Conservation (phyloP, 2,797 vertebrate genomes). For the Periophthalmus magnuspinnatus region DNA sequence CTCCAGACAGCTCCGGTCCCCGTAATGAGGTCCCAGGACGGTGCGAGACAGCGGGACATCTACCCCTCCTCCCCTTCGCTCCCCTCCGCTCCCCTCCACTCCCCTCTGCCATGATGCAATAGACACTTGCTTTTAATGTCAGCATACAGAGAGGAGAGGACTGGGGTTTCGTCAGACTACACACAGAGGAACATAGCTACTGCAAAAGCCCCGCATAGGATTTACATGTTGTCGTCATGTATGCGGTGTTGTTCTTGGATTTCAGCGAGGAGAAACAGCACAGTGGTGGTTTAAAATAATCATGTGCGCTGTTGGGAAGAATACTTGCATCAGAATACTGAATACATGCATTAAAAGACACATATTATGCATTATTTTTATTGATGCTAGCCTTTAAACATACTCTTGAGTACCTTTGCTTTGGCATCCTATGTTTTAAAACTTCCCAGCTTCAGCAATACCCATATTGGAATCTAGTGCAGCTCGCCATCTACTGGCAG, state of each 20-base stretch:
- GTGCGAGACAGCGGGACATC: background rate
- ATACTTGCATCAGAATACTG: too few species aligned
- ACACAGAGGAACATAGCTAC: background rate
- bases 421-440: too few species aligned
- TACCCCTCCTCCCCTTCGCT: background rate
- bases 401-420: background rate
- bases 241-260: background rate
- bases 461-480: too few species aligned
- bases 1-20: background rate
- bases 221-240: background rate
- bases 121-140: background rate
- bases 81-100: background rate
- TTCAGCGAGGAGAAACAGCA: too few species aligned
- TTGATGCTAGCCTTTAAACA: background rate
- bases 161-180: background rate
- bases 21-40: constrained; percentile 10
- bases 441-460: too few species aligned
- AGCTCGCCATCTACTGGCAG: too few species aligned
- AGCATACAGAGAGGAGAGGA: background rate
- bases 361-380: background rate
- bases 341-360: background rate
- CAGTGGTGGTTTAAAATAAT: background rate
- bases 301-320: background rate
- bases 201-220: background rate
- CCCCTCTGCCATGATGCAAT: background rate